Evolutionary conservation across 2,113 vertebrate genomes (phyloP).

Genomic region (Hymenochirus boettgeri): DNA sequence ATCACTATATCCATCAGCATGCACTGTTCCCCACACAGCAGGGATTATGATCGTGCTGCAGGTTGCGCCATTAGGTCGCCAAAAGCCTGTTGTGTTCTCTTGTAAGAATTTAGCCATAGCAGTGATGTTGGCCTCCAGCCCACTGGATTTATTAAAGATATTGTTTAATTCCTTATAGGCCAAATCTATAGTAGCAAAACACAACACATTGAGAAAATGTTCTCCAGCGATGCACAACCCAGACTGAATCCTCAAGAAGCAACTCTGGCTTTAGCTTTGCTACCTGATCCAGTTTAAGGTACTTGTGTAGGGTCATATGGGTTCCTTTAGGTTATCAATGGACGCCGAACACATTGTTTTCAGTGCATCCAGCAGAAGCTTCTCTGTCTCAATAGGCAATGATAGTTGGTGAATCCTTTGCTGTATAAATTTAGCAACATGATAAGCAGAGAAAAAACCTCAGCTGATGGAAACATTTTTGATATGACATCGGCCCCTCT

Average conservation of each 20-base stretch:
- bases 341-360: conserved; percentile 35
- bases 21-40: background rate
- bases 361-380: conserved; percentile 32
- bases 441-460: conserved; percentile 47
- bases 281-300: background rate
- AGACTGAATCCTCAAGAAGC: conserved; percentile 49
- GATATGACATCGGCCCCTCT: conserved; percentile 22
- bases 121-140: conserved; percentile 39
- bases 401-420: conserved; percentile 43
- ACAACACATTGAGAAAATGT: conserved; percentile 36
- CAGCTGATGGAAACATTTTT: conserved; percentile 48
- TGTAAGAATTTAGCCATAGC: conserved; percentile 44
- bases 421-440: conserved; percentile 46
- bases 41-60: background rate
- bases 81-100: conserved; percentile 33
- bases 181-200: conserved; percentile 47
- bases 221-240: conserved; percentile 47
- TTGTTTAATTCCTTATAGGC: conserved; percentile 38
- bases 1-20: background rate
- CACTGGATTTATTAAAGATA: conserved; percentile 34
- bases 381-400: background rate
- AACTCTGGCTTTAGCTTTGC: conserved; percentile 36
- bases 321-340: conserved; percentile 30
- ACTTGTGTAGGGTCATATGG: conserved; percentile 23
- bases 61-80: background rate